These are phyloP conservation scores for Beris morrisii DNA, from an alignment of 2,888 invertebrate species.

Conservation along the genomic window DNA sequence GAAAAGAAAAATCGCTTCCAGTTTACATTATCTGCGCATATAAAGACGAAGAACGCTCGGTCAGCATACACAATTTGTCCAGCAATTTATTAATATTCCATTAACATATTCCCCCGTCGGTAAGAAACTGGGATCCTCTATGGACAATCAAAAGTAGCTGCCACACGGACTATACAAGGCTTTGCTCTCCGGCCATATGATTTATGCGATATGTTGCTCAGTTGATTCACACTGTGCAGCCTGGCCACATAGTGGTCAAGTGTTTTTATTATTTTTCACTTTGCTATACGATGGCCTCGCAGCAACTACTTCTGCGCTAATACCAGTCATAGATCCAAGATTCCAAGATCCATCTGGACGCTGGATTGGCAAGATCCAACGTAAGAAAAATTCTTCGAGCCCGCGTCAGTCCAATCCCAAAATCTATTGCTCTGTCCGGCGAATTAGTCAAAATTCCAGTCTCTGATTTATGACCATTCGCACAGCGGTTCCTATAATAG, in stretches of 20 bases:
- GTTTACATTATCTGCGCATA: conserved; percentile 28
- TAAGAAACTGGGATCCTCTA: conserved; percentile 32
- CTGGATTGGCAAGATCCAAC: too few species aligned
- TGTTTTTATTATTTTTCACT: conserved; percentile 29
- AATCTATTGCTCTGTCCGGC: background rate
- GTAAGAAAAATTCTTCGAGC: background rate
- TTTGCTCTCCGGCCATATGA: conserved; percentile 25
- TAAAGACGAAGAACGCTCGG: conserved; percentile 36
- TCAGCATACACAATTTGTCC: conserved; percentile 48
- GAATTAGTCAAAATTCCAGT: conserved; percentile 19
- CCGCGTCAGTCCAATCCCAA: too few species aligned
- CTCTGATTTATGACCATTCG: conserved; percentile 16
- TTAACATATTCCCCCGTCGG: conserved; percentile 43
- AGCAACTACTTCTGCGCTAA: background rate
- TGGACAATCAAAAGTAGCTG: conserved; percentile 39
- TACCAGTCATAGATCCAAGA: background rate
- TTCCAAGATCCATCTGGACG: conserved; percentile 4
- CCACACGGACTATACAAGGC: conserved; percentile 21
- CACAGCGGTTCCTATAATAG: conserved; percentile 10
- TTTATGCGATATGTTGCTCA: conserved; percentile 36
- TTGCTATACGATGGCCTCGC: background rate
- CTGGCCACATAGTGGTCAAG: conserved; percentile 31
- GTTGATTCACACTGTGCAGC: conserved; percentile 37
- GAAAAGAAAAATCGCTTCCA: conserved; percentile 36
- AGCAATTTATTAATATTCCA: conserved; percentile 51